Evolutionary conservation across 2,797 vertebrate species (phyloP), one percentile per base, ranked within the genome.

Genomic region (Benthosema pterotum): DNA sequence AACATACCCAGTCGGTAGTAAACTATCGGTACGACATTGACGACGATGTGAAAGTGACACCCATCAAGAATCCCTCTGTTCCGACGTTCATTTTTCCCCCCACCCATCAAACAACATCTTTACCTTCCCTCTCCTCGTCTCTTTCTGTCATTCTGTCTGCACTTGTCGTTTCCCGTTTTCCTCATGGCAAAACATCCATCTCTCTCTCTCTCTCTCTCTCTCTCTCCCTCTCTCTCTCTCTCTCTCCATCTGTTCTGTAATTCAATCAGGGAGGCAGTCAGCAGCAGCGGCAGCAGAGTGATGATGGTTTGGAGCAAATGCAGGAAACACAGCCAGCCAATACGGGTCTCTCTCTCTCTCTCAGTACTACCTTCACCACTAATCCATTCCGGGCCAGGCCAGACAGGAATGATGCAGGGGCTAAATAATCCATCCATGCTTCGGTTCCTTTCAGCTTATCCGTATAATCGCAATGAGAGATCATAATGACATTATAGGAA

Each of bases 271-370:
- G 63, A 74, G 68, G 72, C 78, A 77, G 72, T 66, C 67, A 25
- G 73, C 54, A 65, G 63, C 54, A 62, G 72, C 53, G 70, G 68
- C 58, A 69, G 76, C 79, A n/a, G 83, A 85, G 69, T 64, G 78
- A 87, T 84, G 80, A 65, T 80, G 75, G 75, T 84, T 84, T 71
- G 72, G 62, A 76, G 54, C 57, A 72, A 77, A 71, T 59, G 57
- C 53, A 60, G 73, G 13, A 14, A 76, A 53, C 58, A 63, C 57
- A 50, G 28, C 51, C 60, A 63, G 65, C 60, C 63, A 42, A 49
- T 28, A 12, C 50, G 65, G 11, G 28, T 38, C 57, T 63, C 55
- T 51, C 56, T n/a, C n/a, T n/a, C n/a, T n/a, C n/a, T n/a, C n/a
- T n/a, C n/a, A n/a, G n/a, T n/a, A 57, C 38, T 45, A 67, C 75